Percentiles rank a stretch among this genome's conserved stretches.
Conservation (phyloP, 2,797 vertebrate genomes). For the Paramormyrops hopkinsi region DNA sequence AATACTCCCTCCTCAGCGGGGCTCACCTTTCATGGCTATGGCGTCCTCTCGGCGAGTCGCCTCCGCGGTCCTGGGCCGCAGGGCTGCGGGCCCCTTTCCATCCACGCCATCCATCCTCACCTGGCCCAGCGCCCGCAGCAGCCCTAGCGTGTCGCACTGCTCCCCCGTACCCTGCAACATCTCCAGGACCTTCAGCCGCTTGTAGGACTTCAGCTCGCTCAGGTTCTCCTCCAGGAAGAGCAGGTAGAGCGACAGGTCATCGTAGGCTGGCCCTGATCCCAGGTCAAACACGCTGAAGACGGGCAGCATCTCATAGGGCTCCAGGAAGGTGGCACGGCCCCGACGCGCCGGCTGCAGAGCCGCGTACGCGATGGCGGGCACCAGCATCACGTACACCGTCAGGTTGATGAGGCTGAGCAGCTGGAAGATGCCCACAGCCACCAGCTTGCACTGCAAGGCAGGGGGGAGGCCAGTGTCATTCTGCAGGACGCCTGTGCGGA, state of each 20-base stretch:
- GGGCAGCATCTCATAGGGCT: slow-evolving; percentile 80
- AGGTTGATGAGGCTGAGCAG: slow-evolving; percentile 86
- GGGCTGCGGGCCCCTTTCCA: slow-evolving; percentile 15
- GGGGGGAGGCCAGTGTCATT: slow-evolving; percentile 71
- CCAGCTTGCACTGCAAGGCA: slow-evolving; percentile 82
- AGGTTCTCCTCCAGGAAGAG: slow-evolving; percentile 91
- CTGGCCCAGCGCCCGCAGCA: slow-evolving; percentile 70
- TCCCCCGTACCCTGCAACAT: slow-evolving; percentile 60
- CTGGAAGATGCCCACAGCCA: slow-evolving; percentile 87
- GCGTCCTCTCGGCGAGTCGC: slow-evolving; percentile 28
- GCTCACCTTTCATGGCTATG: slow-evolving; percentile 65
- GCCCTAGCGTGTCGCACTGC: slow-evolving; percentile 64
- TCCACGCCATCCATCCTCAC: slow-evolving; percentile 76
- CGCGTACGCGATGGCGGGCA: slow-evolving; percentile 73
- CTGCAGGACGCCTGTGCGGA: slow-evolving; percentile 75
- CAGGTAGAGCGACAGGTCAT: slow-evolving; percentile 81
- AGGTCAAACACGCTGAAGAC: slow-evolving; percentile 70
- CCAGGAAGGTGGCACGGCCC: slow-evolving; percentile 60
- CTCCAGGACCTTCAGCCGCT: slow-evolving; percentile 85
- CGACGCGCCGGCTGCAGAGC: slow-evolving; percentile 67
- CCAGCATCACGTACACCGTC: slow-evolving; percentile 66
- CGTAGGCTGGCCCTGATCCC: slow-evolving; percentile 53
- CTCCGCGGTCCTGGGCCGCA: background rate
- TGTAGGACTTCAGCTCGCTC: slow-evolving; percentile 92
- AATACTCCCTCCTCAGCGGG: background rate